Evolutionary conservation across 2,113 vertebrate species (phyloP).

Genomic region (Centrocercus urophasianus): DNA sequence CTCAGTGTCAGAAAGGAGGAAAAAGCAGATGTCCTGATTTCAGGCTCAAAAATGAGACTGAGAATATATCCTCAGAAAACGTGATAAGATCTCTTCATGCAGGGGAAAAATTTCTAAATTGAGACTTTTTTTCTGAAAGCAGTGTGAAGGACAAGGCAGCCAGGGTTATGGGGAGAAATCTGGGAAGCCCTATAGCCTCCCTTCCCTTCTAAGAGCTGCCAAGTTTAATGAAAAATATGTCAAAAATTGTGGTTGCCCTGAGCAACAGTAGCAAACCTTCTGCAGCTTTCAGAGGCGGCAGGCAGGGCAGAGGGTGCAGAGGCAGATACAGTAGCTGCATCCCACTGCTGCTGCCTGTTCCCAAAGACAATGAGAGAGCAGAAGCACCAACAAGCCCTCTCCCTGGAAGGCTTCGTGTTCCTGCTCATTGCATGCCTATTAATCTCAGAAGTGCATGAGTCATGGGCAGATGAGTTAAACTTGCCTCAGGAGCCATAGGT

Average conservation of each 20-base stretch:
- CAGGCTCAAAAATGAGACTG: not conserved
- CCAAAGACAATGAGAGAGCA: not conserved
- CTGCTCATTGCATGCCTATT: not conserved
- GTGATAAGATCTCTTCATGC: not conserved
- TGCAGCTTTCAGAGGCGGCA: not conserved
- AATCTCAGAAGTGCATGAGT: not conserved
- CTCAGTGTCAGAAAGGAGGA: not conserved
- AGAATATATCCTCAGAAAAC: not conserved
- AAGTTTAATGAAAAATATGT: not conserved
- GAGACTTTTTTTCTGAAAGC: not conserved
- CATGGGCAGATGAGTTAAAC: not conserved
- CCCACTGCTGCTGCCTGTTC: not conserved
- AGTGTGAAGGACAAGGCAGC: not conserved
- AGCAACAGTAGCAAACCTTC: conserved; percentile 29
- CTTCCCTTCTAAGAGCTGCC: not conserved
- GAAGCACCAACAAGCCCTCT: not conserved
- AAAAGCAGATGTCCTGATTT: not conserved
- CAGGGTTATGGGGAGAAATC: not conserved
- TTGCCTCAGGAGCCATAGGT: not conserved
- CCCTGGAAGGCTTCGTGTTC: not conserved
- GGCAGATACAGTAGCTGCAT: not conserved
- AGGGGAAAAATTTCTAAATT: not conserved
- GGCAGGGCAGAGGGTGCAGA: not conserved
- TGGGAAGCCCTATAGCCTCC: not conserved
- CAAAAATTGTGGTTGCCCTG: not conserved